phyloP scores from a whole-genome alignment of 1,140 invertebrate species.

The Drosophila elegans region DNA sequence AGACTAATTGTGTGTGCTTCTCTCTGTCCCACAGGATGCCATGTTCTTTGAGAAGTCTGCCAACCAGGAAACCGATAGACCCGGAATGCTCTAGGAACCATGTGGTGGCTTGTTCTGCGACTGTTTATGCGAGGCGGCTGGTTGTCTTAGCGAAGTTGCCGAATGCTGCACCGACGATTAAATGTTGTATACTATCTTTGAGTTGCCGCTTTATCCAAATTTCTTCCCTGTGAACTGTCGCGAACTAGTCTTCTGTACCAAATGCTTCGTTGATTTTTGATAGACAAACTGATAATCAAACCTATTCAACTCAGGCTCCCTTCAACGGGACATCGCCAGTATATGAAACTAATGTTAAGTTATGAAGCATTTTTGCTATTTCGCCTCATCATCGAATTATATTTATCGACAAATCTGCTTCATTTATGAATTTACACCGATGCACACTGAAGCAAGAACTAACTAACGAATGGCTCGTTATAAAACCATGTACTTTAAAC shows the following conservation, averaged over 20 bases:
- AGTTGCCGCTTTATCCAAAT: conserved; percentile 5
- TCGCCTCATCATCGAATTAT: conserved; percentile 8
- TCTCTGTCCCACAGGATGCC: conserved; percentile 87
- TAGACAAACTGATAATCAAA: conserved; percentile 8
- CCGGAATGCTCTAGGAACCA: conserved; percentile 71
- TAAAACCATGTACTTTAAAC: conserved; percentile 57
- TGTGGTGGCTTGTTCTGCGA: conserved; percentile 10
- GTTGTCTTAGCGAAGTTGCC: neutral
- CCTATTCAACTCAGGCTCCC: conserved; percentile 33
- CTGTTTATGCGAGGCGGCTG: conserved; percentile 3
- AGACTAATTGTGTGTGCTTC: neutral
- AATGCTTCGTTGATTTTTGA: conserved; percentile 17
- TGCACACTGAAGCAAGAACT: conserved; percentile 8
- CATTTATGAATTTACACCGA: conserved; percentile 39
- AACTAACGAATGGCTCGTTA: conserved; percentile 21
- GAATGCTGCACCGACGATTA: neutral
- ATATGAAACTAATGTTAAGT: conserved; percentile 28
- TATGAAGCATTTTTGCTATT: conserved; percentile 45
- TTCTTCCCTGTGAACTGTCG: conserved; percentile 60
- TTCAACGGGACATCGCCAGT: conserved; percentile 6
- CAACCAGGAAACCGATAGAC: conserved; percentile 73
- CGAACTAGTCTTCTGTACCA: conserved; percentile 63
- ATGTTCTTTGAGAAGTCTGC: conserved; percentile 90
- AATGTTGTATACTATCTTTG: neutral
- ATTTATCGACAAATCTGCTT: conserved; percentile 24